These are phyloP conservation scores for Mormyrops attenuatus DNA, from an alignment of 2,797 vertebrate genomes.

Conservation along the genomic window DNA sequence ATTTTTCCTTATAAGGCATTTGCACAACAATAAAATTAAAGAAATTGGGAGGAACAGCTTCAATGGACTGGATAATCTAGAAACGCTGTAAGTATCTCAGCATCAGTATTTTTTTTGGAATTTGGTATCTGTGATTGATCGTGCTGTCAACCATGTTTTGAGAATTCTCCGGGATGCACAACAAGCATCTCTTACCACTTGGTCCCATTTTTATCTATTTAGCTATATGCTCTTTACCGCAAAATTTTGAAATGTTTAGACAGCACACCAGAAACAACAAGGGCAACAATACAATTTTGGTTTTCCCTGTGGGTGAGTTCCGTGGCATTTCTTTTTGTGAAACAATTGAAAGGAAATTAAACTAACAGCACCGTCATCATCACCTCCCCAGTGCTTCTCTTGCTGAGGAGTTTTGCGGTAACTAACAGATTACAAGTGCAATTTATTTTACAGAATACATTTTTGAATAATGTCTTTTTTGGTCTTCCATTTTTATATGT, in stretches of 20 bases:
- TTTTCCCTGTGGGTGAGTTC: neutral
- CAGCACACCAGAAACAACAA: neutral
- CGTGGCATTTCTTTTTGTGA: neutral
- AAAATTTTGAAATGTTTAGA: neutral
- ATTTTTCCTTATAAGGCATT: constrained; percentile 66
- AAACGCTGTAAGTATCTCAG: constrained; percentile 84
- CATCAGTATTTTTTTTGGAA: neutral
- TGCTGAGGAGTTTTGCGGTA: neutral
- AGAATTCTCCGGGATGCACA: neutral
- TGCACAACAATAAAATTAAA: constrained; percentile 95
- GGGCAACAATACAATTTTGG: neutral
- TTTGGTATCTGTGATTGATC: neutral
- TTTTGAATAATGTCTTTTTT: neutral
- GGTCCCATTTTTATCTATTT: neutral
- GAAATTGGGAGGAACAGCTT: constrained; percentile 81
- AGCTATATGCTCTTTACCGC: neutral
- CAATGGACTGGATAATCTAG: constrained; percentile 84
- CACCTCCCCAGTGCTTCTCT: neutral
- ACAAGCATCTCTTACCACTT: neutral
- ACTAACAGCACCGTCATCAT: neutral
- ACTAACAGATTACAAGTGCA: neutral
- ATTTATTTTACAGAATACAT: neutral
- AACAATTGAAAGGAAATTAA: neutral
- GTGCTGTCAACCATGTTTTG: neutral
- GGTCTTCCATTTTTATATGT: neutral